Base-by-base conservation (phyloP, 2,888 invertebrate species). In the Leucophenga maculata region DNA sequence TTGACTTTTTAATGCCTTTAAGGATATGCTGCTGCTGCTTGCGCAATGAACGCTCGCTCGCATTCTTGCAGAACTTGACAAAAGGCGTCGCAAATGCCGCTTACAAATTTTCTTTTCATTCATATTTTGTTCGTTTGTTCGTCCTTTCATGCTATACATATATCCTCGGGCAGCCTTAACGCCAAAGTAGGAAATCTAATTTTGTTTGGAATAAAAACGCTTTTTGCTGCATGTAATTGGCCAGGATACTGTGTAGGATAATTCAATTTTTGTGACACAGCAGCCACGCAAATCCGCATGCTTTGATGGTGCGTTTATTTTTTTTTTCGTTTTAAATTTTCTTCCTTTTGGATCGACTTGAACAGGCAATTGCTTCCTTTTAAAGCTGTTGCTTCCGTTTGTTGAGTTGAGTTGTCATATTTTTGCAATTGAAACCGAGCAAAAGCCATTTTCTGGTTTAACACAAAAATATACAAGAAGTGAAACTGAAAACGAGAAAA, bases 361-460 rank as follows among this genome's bases (percentile, higher is more conserved):
- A 6, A 1, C 8, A 39, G 26, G 3, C 39, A n/a, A n/a, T n/a
- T 50, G 50, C 16, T 16, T n/a, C 50, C 16, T 14, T 50, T 50
- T 50, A 50, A 50, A 50, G 50, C 50, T 1, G 18, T 16, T 50
- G 50, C 50, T 50, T 50, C 50, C 50, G 50, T 50, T 50, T 16
- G 54, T 55, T 64, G 44, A 44, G 26, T 48, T 62, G 62, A 62
- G 46, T 46, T 69, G 70, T 68, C 71, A 71, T 71, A 71, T 71
- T 72, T 69, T 69, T 31, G 55, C 62, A 69, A 64, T 65, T 54
- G 68, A 69, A 74, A 74, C 75, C 76, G 57, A 76, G 73, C 70
- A 74, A 77, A 75, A 77, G 74, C 68, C 69, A 76, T 75, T 76
- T 75, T 72, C 70, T 74, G 77, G 77, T 77, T 77, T 76, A 75